Evolutionary conservation across 1,140 invertebrate genomes (phyloP).

Genomic region (Ruditapes philippinarum): DNA sequence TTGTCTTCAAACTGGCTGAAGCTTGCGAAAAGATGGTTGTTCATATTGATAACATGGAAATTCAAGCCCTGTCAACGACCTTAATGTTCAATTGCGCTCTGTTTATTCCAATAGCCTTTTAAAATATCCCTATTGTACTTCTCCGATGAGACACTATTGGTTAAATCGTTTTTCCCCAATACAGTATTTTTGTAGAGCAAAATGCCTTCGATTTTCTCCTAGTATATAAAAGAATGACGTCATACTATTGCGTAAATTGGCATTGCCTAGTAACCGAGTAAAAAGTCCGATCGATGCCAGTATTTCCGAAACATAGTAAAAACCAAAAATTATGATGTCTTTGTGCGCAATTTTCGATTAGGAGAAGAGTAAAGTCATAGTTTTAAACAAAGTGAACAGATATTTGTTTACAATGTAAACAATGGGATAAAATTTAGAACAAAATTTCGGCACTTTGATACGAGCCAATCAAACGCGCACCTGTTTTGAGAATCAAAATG

Average conservation of each 20-base stretch:
- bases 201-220: slow-evolving; percentile 26
- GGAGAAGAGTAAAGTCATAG: background rate
- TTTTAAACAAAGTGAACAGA: background rate
- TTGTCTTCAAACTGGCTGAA: too few relatives aligned
- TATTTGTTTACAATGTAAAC: background rate
- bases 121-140: too few relatives aligned
- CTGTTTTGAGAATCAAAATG: slow-evolving; percentile 21
- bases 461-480: slow-evolving; percentile 27
- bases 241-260: slow-evolving; percentile 23
- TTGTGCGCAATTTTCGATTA: background rate
- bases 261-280: slow-evolving; percentile 36
- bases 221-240: slow-evolving; percentile 39
- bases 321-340: background rate
- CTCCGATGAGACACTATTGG: too few relatives aligned
- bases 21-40: too few relatives aligned
- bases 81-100: too few relatives aligned
- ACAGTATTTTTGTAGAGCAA: background rate
- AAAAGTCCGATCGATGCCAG: slow-evolving; percentile 12
- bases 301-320: slow-evolving; percentile 20
- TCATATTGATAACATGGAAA: too few relatives aligned
- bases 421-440: slow-evolving; percentile 10
- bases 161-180: too few relatives aligned
- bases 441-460: background rate
- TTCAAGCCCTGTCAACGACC: too few relatives aligned
- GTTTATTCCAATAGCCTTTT: too few relatives aligned